Conservation (phyloP, 2,113 vertebrate genomes). For the Heteronetta atricapilla region DNA sequence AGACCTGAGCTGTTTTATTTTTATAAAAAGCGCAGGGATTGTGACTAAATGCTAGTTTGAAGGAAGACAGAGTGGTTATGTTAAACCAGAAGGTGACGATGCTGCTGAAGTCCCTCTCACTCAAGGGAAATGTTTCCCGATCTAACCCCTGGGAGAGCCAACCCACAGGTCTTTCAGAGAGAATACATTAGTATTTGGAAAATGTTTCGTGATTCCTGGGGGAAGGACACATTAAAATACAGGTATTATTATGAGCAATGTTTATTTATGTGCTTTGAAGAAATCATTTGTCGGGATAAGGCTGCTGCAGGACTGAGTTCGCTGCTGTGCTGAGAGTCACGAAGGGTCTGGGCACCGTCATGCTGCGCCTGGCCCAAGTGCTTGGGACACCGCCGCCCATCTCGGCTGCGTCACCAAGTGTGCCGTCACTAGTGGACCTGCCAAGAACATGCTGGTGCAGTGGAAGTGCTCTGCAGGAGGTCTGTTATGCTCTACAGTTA, state of each 20-base stretch:
- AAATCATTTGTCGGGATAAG: neutral
- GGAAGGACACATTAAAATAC: neutral
- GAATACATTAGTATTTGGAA: neutral
- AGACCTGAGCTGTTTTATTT: neutral
- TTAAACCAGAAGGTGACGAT: neutral
- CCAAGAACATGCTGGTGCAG: neutral
- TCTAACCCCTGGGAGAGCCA: neutral
- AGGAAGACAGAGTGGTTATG: neutral
- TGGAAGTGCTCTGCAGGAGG: neutral
- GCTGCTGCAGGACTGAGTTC: neutral
- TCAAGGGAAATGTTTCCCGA: neutral
- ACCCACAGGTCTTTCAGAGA: neutral
- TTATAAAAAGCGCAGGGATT: neutral
- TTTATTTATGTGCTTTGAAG: conserved; percentile 10
- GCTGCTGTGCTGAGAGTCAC: neutral
- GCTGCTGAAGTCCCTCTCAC: neutral
- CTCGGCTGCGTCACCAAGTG: neutral
- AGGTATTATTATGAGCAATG: neutral
- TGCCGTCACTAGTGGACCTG: neutral
- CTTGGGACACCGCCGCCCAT: neutral
- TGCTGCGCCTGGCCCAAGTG: neutral
- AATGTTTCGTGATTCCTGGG: neutral
- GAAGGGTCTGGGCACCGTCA: neutral
- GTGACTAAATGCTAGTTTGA: neutral
- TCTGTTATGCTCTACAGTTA: neutral